Evolutionary conservation across 2,113 vertebrate genomes (phyloP).

Genomic region (Aix galericulata): DNA sequence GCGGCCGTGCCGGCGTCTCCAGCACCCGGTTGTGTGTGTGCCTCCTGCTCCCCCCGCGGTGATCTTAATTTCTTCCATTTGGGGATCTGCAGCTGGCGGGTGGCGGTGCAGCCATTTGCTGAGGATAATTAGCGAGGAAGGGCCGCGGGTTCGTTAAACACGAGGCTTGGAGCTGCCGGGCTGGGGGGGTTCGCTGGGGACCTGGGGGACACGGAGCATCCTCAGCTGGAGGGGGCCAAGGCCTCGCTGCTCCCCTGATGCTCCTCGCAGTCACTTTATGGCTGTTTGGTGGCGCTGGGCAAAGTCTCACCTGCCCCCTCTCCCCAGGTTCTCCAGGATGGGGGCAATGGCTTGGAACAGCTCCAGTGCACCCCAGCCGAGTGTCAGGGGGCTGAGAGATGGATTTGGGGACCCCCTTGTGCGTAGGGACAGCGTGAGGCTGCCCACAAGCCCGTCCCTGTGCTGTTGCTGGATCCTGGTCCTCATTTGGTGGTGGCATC

Average conservation of each 20-base stretch:
- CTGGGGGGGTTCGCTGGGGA: background rate
- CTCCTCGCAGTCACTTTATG: background rate
- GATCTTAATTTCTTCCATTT: background rate
- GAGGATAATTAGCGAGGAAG: background rate
- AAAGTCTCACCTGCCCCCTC: background rate
- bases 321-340: fast-evolving
- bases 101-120: fast-evolving
- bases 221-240: background rate
- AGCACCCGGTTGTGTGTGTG: fast-evolving
- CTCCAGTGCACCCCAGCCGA: fast-evolving
- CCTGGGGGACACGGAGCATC: fast-evolving
- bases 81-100: fast-evolving
- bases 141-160: fast-evolving
- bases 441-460: background rate
- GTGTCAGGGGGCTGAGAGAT: fast-evolving
- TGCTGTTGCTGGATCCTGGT: fast-evolving
- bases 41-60: background rate
- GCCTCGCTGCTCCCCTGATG: background rate
- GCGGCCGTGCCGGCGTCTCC: fast-evolving
- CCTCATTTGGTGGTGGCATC: background rate
- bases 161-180: background rate
- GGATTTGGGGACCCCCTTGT: background rate
- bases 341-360: background rate
- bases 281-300: fast-evolving
- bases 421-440: fast-evolving